phyloP scores from a whole-genome alignment of 2,113 vertebrate species.

The Malaclemys terrapin region DNA sequence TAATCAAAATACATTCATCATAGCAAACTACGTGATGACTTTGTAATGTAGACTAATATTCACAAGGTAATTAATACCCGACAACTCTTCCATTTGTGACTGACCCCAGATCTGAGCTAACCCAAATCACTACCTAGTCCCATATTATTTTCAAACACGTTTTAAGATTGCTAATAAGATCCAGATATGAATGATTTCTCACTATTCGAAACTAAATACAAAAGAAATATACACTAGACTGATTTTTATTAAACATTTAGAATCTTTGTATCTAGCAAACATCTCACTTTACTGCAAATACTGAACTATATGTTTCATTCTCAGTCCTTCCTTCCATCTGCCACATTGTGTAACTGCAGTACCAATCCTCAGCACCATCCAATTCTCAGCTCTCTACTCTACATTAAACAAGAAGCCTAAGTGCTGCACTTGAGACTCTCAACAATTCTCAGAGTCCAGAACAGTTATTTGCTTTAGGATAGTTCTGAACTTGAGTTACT shows the following conservation, averaged over 20 bases:
- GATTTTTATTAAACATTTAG: not conserved
- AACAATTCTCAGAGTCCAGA: not conserved
- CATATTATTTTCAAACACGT: no score
- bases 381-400: not conserved
- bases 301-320: not conserved
- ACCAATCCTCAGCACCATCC: not conserved
- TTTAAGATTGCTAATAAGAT: no score
- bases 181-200: no score
- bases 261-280: not conserved
- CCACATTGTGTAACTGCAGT: not conserved
- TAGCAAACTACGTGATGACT: no score
- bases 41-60: no score
- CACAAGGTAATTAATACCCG: no score
- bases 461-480: not conserved
- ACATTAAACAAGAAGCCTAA: not conserved
- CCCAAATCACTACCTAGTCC: no score
- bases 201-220: no score
- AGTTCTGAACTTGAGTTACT: not conserved
- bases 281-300: not conserved
- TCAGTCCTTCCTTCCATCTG: not conserved
- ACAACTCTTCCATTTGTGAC: no score
- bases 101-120: no score
- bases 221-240: not conserved
- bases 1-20: no score
- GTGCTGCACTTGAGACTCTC: not conserved